Base-by-base conservation (phyloP, 2,113 vertebrate genomes). In the Harpagus bidentatus region DNA sequence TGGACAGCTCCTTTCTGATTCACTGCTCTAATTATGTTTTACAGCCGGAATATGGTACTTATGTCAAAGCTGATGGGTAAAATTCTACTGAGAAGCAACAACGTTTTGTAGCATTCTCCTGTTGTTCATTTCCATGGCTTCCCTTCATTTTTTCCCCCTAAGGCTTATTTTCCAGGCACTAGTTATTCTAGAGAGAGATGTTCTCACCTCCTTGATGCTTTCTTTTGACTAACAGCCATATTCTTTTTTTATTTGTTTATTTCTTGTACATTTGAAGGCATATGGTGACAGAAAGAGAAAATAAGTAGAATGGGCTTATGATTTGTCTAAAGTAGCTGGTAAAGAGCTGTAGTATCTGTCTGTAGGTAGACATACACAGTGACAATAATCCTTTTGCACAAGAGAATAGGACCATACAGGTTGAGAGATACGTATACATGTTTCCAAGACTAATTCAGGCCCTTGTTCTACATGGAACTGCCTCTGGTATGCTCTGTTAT, bases 11-110 rank as follows among this genome's bases (percentile, higher is more conserved):
- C 89, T 97, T 97, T 96, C 95, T 96, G 97, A 98, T 94, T 97
- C 97, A 97, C 94, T 95, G 94, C 96, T 97, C 95, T 97, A 95
- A 97, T 96, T 97, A 95, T 95, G 92, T 97, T 97, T 96, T 97
- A 97, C 92, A 97, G 95, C 95, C 78, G 47, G 93, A 97, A 97
- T 96, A 95, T 84, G 95, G 94, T 96, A 89, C 88, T 97, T 96
- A 94, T 97, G 91, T 97, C 95, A 97, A 97, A 97, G 96, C 93
- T 97, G 96, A 97, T 95, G 92, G 87, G 90, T 89, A 97, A 93
- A 97, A 95, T 94, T 97, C 92, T 93, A 91, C 91, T 66, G 91
- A 97, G 96, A 94, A 90, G 88, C 81, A 95, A 88, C 94, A 95
- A 69, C 55, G 38, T 93, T 97, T 95, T 95, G 82, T 86, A 96